Conservation (phyloP, 2,888 invertebrate species). For the Dicyrtoma fusca region DNA sequence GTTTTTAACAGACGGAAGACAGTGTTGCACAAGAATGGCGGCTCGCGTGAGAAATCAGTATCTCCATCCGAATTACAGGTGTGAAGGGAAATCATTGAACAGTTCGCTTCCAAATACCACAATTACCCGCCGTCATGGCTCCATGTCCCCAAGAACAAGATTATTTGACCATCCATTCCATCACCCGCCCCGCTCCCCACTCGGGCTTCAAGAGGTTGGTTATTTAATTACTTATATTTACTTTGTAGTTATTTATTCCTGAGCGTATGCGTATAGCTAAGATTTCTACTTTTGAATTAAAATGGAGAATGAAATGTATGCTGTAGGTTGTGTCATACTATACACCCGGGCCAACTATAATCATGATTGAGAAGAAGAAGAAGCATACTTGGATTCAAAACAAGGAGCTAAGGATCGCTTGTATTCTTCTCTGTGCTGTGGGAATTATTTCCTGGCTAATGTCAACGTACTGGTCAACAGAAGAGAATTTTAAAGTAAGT, state of each 20-base stretch:
- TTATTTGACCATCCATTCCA: too few relatives aligned
- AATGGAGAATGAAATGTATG: conserved; percentile 5
- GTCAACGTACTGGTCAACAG: too few relatives aligned
- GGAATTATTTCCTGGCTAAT: neutral
- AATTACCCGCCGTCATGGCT: too few relatives aligned
- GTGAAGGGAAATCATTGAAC: conserved; percentile 9
- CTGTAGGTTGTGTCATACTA: conserved; percentile 28
- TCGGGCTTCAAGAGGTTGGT: conserved; percentile 23
- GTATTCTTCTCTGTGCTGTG: neutral
- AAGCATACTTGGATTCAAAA: neutral
- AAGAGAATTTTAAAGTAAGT: too few relatives aligned
- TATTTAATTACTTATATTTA: neutral
- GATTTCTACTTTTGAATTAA: too few relatives aligned
- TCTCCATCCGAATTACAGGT: conserved; percentile 13
- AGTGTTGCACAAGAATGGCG: too few relatives aligned
- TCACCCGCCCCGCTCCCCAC: conserved; percentile 8
- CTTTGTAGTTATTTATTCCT: neutral
- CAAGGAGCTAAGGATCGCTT: neutral
- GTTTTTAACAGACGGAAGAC: too few relatives aligned
- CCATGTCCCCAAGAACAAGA: too few relatives aligned
- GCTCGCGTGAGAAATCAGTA: neutral
- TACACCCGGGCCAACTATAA: conserved; percentile 31
- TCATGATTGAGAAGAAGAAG: conserved; percentile 36
- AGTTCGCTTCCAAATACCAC: neutral
- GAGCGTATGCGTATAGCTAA: too few relatives aligned